Evolutionary conservation across 2,797 vertebrate genomes (phyloP), one percentile per base, ranked within the genome.

Genomic region (Characodon lateralis): DNA sequence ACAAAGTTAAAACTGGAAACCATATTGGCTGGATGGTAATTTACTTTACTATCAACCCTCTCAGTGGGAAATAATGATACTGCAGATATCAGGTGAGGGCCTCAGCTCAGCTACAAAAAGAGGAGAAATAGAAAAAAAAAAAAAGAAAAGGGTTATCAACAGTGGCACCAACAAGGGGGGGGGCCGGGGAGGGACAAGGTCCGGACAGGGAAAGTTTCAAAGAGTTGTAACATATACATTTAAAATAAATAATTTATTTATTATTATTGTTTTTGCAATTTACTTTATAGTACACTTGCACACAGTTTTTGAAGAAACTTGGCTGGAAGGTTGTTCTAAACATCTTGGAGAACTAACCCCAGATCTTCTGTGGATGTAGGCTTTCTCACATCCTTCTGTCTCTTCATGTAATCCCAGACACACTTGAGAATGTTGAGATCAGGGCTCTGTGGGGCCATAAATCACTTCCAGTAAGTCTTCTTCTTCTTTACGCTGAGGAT

Each of bases 71-170:
- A 85, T 88, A 90, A 91, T 90, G 90, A 89, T 77, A 82, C 88
- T 92, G 92, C 90, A 88, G 92, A 87, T 84, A 51, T 86, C 78
- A 77, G 71, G 73, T 72, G 83, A 83, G 85, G 58, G 53, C 75
- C 77, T 80, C 72, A 72, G 78, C 85, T 77, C 78, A 63, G 85
- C 74, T 74, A 70, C 73, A 78, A 84, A 79, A 18, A 56, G 2
- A 46, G 28, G 66, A 70, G 35, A 56, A n/a, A 66, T 43, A 43
- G 22, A 13, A 31, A 53, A 24, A n/a, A 53, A 18, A 48, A 28
- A 43, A 31, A 13, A 31, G 48, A 24, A 53, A 18, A 48, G 22
- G 51, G 63, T 50, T 46, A 46, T 46, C 46, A 46, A 69, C 66
- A 46, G 22, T 26, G 66, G 41, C 6, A 0, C 13, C 13, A 69